Base-by-base conservation (phyloP, 2,888 invertebrate genomes). In the Nasonovia ribisnigri region DNA sequence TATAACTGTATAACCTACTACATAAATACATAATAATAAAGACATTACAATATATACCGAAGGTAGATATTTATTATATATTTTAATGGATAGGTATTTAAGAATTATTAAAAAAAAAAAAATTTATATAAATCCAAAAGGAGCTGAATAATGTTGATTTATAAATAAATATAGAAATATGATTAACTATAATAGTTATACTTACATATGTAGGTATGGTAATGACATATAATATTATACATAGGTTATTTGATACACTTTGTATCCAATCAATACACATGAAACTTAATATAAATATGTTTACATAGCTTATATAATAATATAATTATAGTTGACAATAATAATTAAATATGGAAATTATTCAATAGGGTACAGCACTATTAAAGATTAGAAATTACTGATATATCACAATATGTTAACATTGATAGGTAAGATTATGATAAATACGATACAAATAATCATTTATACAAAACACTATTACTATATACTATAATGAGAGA, bases 331-430 rank as follows among this genome's bases (percentile, higher is more conserved):
- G 26, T 54, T 84, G 26, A 43, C 43, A 42, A 84, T 84, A 84
- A 43, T 84, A 84, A 84, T 26, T 10, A 26, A 88, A 51, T 29
- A 88, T 57, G 16, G 0, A 46, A 46, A 57, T n/a, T 43, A 89
- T 43, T 88, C 51, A 11, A 88, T 67, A 67, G 6, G 36, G 5
- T 67, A 67, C 67, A 67, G n/a, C 16, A 67, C 67, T 67, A 67
- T 67, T 67, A 67, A 67, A 67, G n/a, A n/a, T 67, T 24, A 84
- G 24, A 84, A 43, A 84, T 91, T 20, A 57, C 8, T 91, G 57
- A 90, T 84, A 89, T 90, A 93, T 93, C 93, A 93, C 93, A 93
- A 42, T 90, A 88, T 51, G 84, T 90, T 90, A 48, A 93, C 57
- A 51, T 43, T 88, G 77, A 92, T 90, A 90, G 86, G 90, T 90